phyloP scores from a whole-genome alignment of 2,888 invertebrate species.

The Caenorhabditis doughertyi region DNA sequence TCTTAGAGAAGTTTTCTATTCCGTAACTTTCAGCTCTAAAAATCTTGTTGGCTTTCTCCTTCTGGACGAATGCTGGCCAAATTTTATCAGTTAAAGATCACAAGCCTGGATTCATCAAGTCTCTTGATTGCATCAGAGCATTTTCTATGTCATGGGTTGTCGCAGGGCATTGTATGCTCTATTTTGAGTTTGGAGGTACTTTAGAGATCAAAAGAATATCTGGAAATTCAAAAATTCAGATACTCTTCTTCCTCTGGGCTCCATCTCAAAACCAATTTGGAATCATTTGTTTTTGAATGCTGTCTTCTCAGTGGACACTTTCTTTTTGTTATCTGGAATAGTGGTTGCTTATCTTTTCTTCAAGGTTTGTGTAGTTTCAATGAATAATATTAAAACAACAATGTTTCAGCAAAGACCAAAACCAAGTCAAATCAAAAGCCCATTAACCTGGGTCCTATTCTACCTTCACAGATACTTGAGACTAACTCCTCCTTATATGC shows the following conservation, averaged over 20 bases:
- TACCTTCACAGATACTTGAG: constrained; percentile 75
- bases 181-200: constrained; percentile 35
- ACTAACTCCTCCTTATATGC: constrained; percentile 63
- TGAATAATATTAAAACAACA: neutral
- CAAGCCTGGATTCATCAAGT: constrained; percentile 69
- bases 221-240: constrained; percentile 22
- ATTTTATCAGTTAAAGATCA: constrained; percentile 58
- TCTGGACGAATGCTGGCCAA: constrained; percentile 64
- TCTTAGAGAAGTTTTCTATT: neutral
- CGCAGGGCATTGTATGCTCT: constrained; percentile 60
- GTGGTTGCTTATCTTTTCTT: constrained; percentile 75
- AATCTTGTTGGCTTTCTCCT: constrained; percentile 57
- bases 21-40: constrained; percentile 14
- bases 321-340: constrained; percentile 74
- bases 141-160: constrained; percentile 76
- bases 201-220: neutral
- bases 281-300: constrained; percentile 66
- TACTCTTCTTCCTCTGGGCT: constrained; percentile 2
- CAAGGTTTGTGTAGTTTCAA: constrained; percentile 56
- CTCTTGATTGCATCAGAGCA: constrained; percentile 73
- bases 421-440: constrained; percentile 44
- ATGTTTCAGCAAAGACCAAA: constrained; percentile 49
- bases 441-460: constrained; percentile 72
- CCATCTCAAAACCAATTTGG: constrained; percentile 29
- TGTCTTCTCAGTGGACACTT: constrained; percentile 74